Percentiles rank a stretch among this genome's conserved stretches.
Conservation (phyloP, 92 coral and sea anemone genomes). For the Bergia sp. region DNA sequence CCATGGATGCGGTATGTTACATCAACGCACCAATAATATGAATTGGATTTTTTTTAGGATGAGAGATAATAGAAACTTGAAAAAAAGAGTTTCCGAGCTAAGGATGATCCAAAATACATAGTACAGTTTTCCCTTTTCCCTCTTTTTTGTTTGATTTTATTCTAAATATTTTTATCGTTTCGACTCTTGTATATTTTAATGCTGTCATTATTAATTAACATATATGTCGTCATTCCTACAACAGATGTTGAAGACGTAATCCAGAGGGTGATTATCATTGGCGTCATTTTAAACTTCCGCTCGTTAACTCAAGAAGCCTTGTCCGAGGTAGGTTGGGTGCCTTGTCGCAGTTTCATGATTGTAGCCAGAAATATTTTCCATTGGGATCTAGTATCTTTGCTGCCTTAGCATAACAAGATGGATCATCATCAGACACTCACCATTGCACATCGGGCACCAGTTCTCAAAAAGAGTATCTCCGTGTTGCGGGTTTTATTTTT, state of each 20-base stretch:
- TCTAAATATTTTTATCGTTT: no score
- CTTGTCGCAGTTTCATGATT: not conserved
- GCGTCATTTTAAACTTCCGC: constrained; percentile 91
- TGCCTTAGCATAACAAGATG: not conserved
- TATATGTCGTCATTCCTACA: not conserved
- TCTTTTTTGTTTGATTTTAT: no score
- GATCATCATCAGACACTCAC: not conserved
- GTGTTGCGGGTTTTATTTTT: no score
- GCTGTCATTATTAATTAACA: not conserved
- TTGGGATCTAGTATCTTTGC: not conserved
- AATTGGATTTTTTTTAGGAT: no score
- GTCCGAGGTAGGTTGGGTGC: constrained; percentile 59
- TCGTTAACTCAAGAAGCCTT: constrained; percentile 89
- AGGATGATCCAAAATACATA: no score
- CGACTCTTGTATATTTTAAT: not conserved
- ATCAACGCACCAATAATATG: no score
- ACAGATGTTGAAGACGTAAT: constrained; percentile 86
- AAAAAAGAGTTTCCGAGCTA: no score
- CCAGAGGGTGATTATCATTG: constrained; percentile 83
- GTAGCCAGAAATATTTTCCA: not conserved
- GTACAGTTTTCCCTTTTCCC: no score
- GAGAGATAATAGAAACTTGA: no score
- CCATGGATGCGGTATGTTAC: no score
- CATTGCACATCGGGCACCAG: no score
- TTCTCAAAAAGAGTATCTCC: no score